Conservation (phyloP, 2,113 vertebrate species). For the Cisticola juncidis region DNA sequence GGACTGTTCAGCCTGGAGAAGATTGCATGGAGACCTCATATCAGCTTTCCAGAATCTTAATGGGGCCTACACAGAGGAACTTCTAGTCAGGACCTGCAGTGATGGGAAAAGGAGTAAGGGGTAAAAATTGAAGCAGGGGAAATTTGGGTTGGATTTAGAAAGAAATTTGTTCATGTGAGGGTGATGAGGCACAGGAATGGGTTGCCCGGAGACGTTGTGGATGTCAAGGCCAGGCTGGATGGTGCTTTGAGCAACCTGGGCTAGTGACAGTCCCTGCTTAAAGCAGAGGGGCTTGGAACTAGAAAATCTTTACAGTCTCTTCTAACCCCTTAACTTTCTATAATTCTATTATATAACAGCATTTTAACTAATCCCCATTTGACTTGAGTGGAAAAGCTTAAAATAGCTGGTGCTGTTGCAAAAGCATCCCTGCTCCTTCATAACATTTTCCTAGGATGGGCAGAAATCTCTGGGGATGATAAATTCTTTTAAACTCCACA, state of each 20-base stretch:
- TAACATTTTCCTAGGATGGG: neutral
- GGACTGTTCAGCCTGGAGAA: neutral
- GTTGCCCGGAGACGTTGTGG: neutral
- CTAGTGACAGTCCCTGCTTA: neutral
- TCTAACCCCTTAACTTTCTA: neutral
- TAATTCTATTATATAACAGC: neutral
- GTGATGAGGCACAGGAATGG: neutral
- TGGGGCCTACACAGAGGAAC: neutral
- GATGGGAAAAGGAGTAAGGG: neutral
- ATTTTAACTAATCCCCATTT: neutral
- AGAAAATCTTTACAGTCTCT: neutral
- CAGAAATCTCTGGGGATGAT: neutral
- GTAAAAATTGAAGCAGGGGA: neutral
- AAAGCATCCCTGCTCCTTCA: neutral
- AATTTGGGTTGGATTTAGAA: neutral
- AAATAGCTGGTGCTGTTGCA: neutral
- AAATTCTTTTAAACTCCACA: neutral
- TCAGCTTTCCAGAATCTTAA: neutral
- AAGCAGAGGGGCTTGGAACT: neutral
- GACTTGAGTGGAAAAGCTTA: neutral
- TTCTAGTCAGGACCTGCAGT: neutral
- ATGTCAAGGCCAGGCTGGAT: neutral
- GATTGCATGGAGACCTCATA: neutral
- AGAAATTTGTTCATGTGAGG: neutral
- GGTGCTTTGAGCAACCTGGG: neutral